A percentile compares a stretch with the other conserved stretches of the same genome.
These are phyloP conservation scores for Cyclina sinensis DNA, from an alignment of 1,140 invertebrate species.

Conservation along the genomic window DNA sequence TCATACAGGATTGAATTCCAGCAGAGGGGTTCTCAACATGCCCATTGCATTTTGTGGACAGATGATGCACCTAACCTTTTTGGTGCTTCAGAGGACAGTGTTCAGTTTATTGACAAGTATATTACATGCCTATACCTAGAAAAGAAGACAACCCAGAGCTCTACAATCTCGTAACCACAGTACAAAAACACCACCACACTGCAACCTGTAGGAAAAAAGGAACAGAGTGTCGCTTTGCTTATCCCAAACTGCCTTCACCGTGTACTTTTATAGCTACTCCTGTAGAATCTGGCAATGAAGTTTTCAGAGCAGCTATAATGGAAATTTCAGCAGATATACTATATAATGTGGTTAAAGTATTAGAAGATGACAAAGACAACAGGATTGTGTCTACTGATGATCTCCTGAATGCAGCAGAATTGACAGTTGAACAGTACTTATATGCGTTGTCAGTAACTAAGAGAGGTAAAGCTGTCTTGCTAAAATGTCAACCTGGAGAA, in stretches of 20 bases:
- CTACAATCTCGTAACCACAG: not conserved
- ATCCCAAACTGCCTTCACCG: conserved; percentile 43
- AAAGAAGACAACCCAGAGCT: conserved; percentile 37
- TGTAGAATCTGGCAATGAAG: not conserved
- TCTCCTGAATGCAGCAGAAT: not conserved
- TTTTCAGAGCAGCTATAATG: not conserved
- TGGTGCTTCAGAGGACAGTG: conserved; percentile 15
- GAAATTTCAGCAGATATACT: not conserved
- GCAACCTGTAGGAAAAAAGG: conserved; percentile 48
- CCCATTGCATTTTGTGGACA: conserved; percentile 47
- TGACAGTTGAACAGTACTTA: conserved; percentile 4
- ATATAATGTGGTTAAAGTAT: not conserved
- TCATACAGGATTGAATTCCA: conserved; percentile 66
- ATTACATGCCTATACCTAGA: conserved; percentile 44
- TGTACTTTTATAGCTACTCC: conserved; percentile 7
- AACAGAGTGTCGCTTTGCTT: conserved; percentile 40
- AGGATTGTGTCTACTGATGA: not conserved
- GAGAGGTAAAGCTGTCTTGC: conserved; percentile 24
- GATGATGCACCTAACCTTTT: conserved; percentile 41
- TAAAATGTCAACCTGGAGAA: not conserved
- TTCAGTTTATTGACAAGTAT: conserved; percentile 37
- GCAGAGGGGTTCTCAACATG: conserved; percentile 63
- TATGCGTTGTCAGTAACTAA: conserved; percentile 10
- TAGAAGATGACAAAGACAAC: not conserved
- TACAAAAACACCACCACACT: conserved; percentile 50